Percentiles rank a stretch among this genome's conserved stretches.
Conservation (phyloP, 2,113 vertebrate genomes). For the Mormoops blainvillei region DNA sequence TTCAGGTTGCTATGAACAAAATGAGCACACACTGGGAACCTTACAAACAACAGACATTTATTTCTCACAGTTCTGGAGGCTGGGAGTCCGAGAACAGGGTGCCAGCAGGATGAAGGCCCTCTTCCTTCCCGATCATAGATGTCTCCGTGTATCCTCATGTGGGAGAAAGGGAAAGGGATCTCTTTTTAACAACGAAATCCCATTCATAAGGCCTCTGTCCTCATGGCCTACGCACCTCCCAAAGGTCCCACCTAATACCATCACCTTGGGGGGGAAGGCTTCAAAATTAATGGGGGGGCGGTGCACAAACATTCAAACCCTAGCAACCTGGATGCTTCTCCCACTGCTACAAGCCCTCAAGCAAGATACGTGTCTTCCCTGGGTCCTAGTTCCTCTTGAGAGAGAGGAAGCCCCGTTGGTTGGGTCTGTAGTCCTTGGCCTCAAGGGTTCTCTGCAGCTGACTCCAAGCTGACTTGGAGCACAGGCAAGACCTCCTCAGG, state of each 20-base stretch:
- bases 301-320: not conserved
- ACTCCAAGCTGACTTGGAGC: not conserved
- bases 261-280: not conserved
- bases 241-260: not conserved
- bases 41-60: not conserved
- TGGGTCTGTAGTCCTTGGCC: not conserved
- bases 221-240: not conserved
- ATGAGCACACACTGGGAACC: not conserved
- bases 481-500: too few species aligned
- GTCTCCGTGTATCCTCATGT: not conserved
- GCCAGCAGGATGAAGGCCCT: not conserved
- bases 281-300: not conserved
- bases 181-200: not conserved
- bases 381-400: not conserved
- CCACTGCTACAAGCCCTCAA: not conserved
- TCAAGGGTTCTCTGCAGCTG: not conserved
- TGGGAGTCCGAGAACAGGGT: not conserved
- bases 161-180: not conserved
- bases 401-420: not conserved
- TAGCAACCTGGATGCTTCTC: not conserved
- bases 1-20: not conserved
- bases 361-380: not conserved
- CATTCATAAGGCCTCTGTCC: not conserved
- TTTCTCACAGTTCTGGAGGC: not conserved
- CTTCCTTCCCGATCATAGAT: not conserved